phyloP scores from a whole-genome alignment of 64 coral and sea anemone genomes.

The Montipora cactus region DNA sequence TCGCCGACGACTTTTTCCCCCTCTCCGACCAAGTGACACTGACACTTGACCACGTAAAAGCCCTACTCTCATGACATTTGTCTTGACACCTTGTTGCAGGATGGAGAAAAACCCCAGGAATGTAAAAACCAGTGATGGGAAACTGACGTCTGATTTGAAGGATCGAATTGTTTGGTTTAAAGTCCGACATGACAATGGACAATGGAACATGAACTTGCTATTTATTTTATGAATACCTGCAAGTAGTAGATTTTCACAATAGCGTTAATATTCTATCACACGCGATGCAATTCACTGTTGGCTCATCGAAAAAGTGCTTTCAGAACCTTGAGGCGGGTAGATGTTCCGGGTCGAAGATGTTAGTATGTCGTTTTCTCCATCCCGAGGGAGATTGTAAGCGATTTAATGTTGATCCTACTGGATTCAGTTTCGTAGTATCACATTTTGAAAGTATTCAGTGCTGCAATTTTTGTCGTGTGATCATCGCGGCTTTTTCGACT shows the following conservation, averaged over 20 bases:
- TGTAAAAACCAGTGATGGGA: slow-evolving; percentile 58
- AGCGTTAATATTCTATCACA: not conserved
- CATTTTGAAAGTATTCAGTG: not conserved
- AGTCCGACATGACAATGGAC: not conserved
- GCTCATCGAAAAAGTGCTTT: not conserved
- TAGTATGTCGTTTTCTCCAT: not conserved
- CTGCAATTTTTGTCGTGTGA: not conserved
- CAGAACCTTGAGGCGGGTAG: not conserved
- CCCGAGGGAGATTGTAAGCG: not conserved
- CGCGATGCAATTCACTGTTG: not conserved
- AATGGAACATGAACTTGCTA: not conserved
- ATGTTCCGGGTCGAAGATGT: not conserved
- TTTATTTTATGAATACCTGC: slow-evolving; percentile 19
- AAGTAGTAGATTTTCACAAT: not conserved
- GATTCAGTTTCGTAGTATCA: not conserved
- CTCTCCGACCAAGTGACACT: too few relatives aligned
- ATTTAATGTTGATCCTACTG: not conserved
- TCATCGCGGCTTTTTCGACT: too few relatives aligned
- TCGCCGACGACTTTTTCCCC: too few relatives aligned
- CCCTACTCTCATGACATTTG: not conserved
- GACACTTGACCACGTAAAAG: too few relatives aligned
- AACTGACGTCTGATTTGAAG: not conserved
- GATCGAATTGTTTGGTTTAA: not conserved
- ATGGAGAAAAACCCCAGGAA: slow-evolving; percentile 63
- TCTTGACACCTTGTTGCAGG: slow-evolving; percentile 21